These are phyloP conservation scores for Pelobates cultripes DNA, from an alignment of 2,797 vertebrate species.

Conservation along the genomic window DNA sequence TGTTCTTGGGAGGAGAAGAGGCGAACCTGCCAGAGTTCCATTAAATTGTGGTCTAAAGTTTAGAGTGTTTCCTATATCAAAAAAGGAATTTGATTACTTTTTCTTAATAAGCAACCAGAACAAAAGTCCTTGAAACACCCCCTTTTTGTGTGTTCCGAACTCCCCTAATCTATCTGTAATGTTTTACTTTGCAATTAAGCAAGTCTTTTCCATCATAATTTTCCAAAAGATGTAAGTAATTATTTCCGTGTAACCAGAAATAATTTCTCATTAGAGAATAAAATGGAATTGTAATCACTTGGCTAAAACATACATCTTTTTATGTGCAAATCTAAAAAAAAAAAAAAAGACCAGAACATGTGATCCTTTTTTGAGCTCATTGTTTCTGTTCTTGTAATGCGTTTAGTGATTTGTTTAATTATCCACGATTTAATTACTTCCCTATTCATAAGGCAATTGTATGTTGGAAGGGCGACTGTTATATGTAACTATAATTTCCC, in stretches of 20 bases:
- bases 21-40: too few relatives aligned
- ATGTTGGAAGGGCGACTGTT: slow-evolving; percentile 36
- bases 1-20: too few relatives aligned
- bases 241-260: neutral
- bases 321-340: neutral
- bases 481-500: slow-evolving; percentile 47
- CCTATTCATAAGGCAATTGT: slow-evolving; percentile 42
- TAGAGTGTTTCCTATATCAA: too few relatives aligned
- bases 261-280: neutral
- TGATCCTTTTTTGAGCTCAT: slow-evolving; percentile 13
- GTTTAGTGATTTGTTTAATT: slow-evolving; percentile 47
- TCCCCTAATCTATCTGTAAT: neutral
- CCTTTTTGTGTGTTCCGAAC: too few relatives aligned
- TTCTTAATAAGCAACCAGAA: too few relatives aligned
- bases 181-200: neutral
- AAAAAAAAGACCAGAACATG: neutral
- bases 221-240: slow-evolving; percentile 8
- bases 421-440: slow-evolving; percentile 45
- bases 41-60: too few relatives aligned
- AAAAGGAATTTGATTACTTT: too few relatives aligned
- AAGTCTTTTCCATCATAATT: neutral
- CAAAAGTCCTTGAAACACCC: too few relatives aligned
- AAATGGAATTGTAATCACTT: neutral
- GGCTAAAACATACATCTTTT: neutral
- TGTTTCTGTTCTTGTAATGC: slow-evolving; percentile 36